Evolutionary conservation across 2,797 vertebrate species (phyloP).

Genomic region (Cyclopterus lumpus): DNA sequence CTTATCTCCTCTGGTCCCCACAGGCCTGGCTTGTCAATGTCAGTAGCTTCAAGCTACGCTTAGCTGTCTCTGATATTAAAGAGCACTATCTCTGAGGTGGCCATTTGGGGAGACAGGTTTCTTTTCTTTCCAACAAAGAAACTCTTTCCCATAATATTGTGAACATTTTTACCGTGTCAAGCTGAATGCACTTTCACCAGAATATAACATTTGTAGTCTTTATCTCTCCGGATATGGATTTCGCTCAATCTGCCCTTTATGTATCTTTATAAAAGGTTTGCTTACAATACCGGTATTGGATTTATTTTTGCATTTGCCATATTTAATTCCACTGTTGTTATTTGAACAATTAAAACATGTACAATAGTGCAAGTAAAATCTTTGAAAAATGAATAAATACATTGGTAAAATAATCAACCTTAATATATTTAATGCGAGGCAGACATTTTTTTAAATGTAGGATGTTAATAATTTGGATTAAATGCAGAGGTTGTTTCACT

Average conservation of each 20-base stretch:
- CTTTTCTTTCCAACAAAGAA: conserved; percentile 78
- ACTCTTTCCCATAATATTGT: conserved; percentile 55
- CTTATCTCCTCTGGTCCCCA: conserved; percentile 84
- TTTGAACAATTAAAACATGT: not conserved
- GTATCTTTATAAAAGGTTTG: conserved; percentile 5
- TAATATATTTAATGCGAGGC: not conserved
- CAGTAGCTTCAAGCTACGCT: conserved; percentile 84
- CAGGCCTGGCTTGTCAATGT: conserved; percentile 89
- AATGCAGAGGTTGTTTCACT: conserved; percentile 48
- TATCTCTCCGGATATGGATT: conserved; percentile 50
- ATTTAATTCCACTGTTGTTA: not conserved
- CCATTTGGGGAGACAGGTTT: conserved; percentile 78
- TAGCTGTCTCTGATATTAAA: conserved; percentile 86
- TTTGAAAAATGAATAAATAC: not conserved
- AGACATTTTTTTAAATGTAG: conserved; percentile 35
- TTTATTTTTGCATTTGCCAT: not conserved
- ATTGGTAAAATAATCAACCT: conserved; percentile 2
- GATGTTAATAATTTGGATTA: conserved; percentile 36
- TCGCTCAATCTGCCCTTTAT: conserved; percentile 31
- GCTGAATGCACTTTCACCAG: conserved; percentile 34
- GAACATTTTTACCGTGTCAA: conserved; percentile 53
- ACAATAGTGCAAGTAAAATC: not conserved
- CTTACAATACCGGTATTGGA: not conserved
- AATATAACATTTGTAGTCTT: conserved; percentile 41
- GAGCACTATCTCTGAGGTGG: conserved; percentile 83